Base-by-base conservation (phyloP, 2,888 invertebrate species). In the Laothoe populi region DNA sequence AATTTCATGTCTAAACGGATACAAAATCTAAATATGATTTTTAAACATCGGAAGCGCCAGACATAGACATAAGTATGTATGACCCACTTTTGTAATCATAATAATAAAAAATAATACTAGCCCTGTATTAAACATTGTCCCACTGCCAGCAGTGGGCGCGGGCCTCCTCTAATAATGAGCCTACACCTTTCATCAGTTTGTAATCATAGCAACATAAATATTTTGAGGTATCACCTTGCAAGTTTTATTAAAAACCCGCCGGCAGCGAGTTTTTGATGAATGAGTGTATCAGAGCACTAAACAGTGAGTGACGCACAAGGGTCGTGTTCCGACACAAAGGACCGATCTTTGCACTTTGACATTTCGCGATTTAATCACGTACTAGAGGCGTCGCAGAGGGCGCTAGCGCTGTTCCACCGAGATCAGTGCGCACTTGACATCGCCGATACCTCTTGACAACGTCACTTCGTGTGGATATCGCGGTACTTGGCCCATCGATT, bases 331-430 rank as follows among this genome's bases (percentile, higher is more conserved):
- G 63, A 68, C 67, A 85, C 86, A 88, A 89, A 87, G 84, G 83
- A 78, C 84, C 86, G 89, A 92, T 89, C 91, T 90, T 88, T 92
- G 91, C 92, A 88, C 93, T 92, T 86, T 93, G 93, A 92, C 93
- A 92, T 92, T 88, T 90, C 83, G 84, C 87, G 88, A 85, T 90
- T 87, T 91, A 90, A 92, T 93, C 92, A 92, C 92, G 92, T 90
- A 86, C 87, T 87, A 86, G 81, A 79, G 66, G 72, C 69, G 72
- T 67, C 71, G 70, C 73, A 78, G 82, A 83, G 82, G 79, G 82
- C 82, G 79, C 77, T 81, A 79, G 82, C 77, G 81, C 79, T 79
- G 78, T 70, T 80, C 71, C 72, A 74, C 73, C 74, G 73, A 79
- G 86, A 84, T 87, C 84, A 82, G 82, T 71, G 74, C 81, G 68